A percentile compares a stretch with the other conserved stretches of the same genome.
Conservation (phyloP, 2,113 vertebrate species). For the Nothobranchius furzeri region DNA sequence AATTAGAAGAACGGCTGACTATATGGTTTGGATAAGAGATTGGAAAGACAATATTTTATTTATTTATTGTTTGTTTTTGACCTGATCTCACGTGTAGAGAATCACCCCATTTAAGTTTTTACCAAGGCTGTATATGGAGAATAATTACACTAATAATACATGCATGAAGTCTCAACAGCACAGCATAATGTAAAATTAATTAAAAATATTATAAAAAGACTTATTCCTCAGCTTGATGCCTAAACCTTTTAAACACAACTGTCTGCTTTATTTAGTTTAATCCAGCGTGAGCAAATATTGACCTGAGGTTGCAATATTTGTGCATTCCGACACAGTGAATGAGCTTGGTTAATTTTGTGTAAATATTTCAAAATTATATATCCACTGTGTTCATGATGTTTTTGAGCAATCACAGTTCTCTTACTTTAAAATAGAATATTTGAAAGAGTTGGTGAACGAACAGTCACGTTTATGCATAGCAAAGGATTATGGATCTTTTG, state of each 20-base stretch:
- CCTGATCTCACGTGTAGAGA: conserved; percentile 60
- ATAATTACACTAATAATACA: conserved; percentile 43
- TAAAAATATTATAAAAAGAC: no score
- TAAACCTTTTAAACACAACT: conserved; percentile 31
- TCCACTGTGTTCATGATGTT: conserved; percentile 16
- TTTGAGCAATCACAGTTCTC: conserved; percentile 23
- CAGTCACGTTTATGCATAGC: conserved; percentile 25
- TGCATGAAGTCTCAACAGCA: conserved; percentile 65
- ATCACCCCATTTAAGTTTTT: conserved; percentile 34
- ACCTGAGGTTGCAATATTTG: conserved; percentile 38
- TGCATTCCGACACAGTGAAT: conserved; percentile 36
- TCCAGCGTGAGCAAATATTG: conserved; percentile 46
- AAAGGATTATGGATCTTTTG: conserved; percentile 31
- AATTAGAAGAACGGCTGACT: conserved; percentile 35
- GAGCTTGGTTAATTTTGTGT: conserved; percentile 45
- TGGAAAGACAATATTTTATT: conserved; percentile 45
- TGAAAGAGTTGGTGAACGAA: conserved; percentile 16
- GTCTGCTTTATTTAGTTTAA: conserved; percentile 49
- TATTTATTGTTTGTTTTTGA: conserved; percentile 25
- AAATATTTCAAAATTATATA: conserved; percentile 25
- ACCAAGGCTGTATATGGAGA: conserved; percentile 49
- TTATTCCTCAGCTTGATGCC: not conserved
- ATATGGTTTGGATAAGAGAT: conserved; percentile 43
- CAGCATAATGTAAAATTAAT: conserved; percentile 35
- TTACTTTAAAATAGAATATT: conserved; percentile 27